Evolutionary conservation across 92 coral and sea anemone species (phyloP).

Genomic region (Epizoanthus ramosus): DNA sequence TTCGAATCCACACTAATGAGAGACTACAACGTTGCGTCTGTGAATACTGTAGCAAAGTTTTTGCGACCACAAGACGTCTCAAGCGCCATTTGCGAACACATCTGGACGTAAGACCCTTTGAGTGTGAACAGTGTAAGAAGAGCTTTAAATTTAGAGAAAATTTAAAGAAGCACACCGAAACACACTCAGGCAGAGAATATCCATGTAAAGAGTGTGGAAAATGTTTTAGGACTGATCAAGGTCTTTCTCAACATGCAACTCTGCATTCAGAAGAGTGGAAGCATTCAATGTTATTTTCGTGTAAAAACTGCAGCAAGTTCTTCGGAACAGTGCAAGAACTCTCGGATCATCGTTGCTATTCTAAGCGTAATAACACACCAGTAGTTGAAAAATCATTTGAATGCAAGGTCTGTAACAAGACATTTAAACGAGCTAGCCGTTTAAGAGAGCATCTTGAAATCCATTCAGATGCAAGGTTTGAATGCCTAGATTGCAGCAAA

Average conservation of each 20-base stretch:
- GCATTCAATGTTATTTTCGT: not conserved
- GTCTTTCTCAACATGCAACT: not conserved
- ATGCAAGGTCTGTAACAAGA: not conserved
- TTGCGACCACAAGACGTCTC: not conserved
- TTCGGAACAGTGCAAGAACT: not conserved
- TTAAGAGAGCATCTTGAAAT: not conserved
- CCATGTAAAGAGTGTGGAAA: not conserved
- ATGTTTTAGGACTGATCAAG: not conserved
- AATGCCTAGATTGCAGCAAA: not conserved
- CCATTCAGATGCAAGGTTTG: not conserved
- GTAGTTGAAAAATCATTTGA: not conserved
- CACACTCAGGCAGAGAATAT: not conserved
- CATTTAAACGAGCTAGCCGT: not conserved
- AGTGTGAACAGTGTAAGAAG: conserved; percentile 8
- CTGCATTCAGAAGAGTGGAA: not conserved
- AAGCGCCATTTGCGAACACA: conserved; percentile 1
- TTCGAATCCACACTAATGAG: not conserved
- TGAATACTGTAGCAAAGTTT: conserved; percentile 3
- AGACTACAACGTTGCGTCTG: not conserved
- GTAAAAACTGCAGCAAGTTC: not conserved
- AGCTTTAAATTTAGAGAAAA: not conserved
- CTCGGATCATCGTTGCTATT: not conserved
- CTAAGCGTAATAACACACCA: not conserved
- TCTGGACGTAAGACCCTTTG: not conserved
- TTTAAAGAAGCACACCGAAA: not conserved